Base-by-base conservation (phyloP, 2,797 vertebrate species). In the Enoplosus armatus region DNA sequence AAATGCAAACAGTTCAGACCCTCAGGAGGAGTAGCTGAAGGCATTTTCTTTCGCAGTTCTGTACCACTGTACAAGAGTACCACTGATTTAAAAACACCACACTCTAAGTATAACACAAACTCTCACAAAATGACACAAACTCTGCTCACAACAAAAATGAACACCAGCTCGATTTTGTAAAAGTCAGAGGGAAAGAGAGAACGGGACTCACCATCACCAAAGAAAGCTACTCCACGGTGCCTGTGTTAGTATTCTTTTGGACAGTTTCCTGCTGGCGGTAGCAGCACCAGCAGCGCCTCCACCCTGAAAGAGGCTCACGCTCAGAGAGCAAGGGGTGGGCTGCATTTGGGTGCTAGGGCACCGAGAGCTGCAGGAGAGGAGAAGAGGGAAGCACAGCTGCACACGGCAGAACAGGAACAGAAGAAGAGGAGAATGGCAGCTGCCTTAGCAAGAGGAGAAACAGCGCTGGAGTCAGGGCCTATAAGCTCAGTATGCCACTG, bases 161-260 rank as follows among this genome's bases (percentile, higher is more conserved):
- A 48, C 15, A 33, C 5, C 10, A 80, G n/a, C 33, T 60, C 0
- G 1, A 56, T 76, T 47, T 15, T 37, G 35, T 50, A 53, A 59
- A 85, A 82, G 74, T 74, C 68, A 59, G 11, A 62, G 64, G 41
- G 41, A 79, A 54, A 54, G 39, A 66, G 56, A 66, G 72, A 65
- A 80, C 72, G 37, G 61, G 39, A 94, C 95, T 95, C 91, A 95
- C 95, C 95, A 95, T 95, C 92, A 93, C 94, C 92, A 88, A 91
- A 82, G 78, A 89, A 89, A 90, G 91, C 89, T 87, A 88, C 88
- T 90, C 88, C 89, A 64, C 85, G 47, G 61, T 6, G 84, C 62
- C 82, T 73, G 82, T 69, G 91, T 78, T 87, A 71, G 66, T 88
- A 72, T 85, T 90, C 82, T 87, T 83, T 84, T 83, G 82, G 89